phyloP scores from a whole-genome alignment of 1,140 invertebrate genomes.

The Micrasema longulum region DNA sequence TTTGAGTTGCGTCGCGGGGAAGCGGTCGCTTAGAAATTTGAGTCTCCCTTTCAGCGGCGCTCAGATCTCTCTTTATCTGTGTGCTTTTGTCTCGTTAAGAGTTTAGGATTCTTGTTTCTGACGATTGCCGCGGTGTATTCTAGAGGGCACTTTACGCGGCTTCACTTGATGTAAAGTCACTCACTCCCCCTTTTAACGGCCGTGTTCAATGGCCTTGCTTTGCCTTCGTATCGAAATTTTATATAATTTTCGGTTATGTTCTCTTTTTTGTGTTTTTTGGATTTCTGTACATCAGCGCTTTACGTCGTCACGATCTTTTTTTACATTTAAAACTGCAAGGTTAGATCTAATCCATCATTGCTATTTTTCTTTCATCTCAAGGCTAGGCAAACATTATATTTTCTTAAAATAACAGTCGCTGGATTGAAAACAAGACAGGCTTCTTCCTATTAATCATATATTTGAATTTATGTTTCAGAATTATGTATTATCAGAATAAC shows the following conservation, averaged over 20 bases:
- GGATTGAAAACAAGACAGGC: too few species aligned
- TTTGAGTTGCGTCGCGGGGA: too few species aligned
- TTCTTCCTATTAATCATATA: too few species aligned
- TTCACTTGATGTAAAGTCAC: neutral
- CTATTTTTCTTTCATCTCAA: neutral
- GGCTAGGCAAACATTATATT: neutral
- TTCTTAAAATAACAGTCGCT: too few species aligned
- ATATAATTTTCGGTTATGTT: conserved; percentile 22
- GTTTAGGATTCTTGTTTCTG: conserved; percentile 10
- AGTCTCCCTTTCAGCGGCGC: neutral
- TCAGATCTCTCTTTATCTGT: conserved; percentile 14
- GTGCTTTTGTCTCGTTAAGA: conserved; percentile 7
- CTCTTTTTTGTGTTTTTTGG: neutral
- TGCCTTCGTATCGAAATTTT: conserved; percentile 4
- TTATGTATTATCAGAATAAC: too few species aligned
- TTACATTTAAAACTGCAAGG: neutral
- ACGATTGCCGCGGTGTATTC: conserved; percentile 4
- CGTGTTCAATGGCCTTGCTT: conserved; percentile 13
- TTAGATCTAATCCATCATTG: too few species aligned
- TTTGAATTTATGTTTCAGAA: too few species aligned
- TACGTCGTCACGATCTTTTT: neutral
- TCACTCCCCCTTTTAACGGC: conserved; percentile 7
- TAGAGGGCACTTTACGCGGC: neutral
- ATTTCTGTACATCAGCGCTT: neutral
- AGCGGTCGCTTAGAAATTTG: too few species aligned